Base-by-base conservation (phyloP, 2,888 invertebrate genomes). In the Beris chalybata region DNA sequence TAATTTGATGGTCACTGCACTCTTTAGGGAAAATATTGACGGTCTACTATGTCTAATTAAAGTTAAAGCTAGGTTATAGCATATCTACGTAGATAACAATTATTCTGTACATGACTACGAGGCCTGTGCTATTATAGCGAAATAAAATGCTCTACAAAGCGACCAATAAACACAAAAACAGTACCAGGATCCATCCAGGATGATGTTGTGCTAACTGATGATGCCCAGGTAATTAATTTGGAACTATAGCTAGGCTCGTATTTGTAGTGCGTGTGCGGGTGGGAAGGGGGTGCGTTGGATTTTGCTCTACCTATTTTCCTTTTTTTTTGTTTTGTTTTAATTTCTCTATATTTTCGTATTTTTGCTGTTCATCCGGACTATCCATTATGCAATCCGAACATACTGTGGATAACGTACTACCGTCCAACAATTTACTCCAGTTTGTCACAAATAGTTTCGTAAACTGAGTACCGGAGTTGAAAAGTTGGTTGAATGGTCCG, bases 381-480 rank as follows among this genome's bases (percentile, higher is more conserved):
- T 50, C 52, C 50, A 61, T 61, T 61, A 61, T 61, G 61, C 61
- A 58, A 29, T 45, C 13, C 45, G 12, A 45, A n/a, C 9, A 30
- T 47, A 45, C 15, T 11, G 43, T 7, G 43, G 32, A 29, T 15
- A 12, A 15, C 29, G 12, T 61, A 9, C 61, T 38, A 13, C 43
- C 12, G 4, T 6, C 38, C 15, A 15, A 38, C 32, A 31, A 22
- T 55, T 31, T 12, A 13, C n/a, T 48, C 52, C 13, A 15, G 47
- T 38, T 32, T 50, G 50, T 61, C 61, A 61, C 61, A 61, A 61
- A 61, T 61, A 61, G 61, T 61, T 61, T 61, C 52, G 61, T 50
- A 30, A 59, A 59, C 32, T 32, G 61, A 50, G 31, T 30, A 50
- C 52, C 38, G 38, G 52, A 61, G 61, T 50, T 61, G 61, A 12